Conservation (phyloP, 2,797 vertebrate genomes). For the Crypturellus tataupa region DNA sequence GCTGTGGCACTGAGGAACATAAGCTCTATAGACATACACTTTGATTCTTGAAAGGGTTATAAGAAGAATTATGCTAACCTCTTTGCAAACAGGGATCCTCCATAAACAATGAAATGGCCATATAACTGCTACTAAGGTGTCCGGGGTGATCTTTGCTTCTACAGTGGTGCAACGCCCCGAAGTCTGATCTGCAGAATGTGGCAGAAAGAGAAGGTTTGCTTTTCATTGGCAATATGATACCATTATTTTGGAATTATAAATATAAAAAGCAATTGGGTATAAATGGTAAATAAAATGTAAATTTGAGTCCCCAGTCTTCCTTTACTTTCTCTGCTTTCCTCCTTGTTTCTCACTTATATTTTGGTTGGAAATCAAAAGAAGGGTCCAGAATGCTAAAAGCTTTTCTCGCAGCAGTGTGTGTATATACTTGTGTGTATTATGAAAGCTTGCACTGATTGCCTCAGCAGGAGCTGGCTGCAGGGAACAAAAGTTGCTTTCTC, state of each 20-base stretch:
- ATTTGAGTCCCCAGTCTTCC: not conserved
- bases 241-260: not conserved
- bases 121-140: not conserved
- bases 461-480: constrained; percentile 69
- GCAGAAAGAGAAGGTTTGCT: not conserved
- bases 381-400: constrained; percentile 42
- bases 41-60: not conserved
- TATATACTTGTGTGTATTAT: constrained; percentile 27
- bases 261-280: not conserved
- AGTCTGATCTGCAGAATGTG: not conserved
- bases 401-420: constrained; percentile 54
- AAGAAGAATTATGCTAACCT: not conserved
- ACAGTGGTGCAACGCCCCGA: not conserved
- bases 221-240: not conserved
- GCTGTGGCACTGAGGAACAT: not conserved
- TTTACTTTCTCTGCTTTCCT: not conserved
- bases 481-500: constrained; percentile 64
- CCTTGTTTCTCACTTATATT: not conserved
- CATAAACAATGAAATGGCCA: not conserved
- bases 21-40: not conserved
- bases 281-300: constrained; percentile 10
- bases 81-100: not conserved
- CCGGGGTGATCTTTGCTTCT: not conserved
- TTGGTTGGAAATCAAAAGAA: constrained; percentile 25
- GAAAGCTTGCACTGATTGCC: constrained; percentile 69